Conservation (phyloP, 2,888 invertebrate species). For the Acleris emargana region DNA sequence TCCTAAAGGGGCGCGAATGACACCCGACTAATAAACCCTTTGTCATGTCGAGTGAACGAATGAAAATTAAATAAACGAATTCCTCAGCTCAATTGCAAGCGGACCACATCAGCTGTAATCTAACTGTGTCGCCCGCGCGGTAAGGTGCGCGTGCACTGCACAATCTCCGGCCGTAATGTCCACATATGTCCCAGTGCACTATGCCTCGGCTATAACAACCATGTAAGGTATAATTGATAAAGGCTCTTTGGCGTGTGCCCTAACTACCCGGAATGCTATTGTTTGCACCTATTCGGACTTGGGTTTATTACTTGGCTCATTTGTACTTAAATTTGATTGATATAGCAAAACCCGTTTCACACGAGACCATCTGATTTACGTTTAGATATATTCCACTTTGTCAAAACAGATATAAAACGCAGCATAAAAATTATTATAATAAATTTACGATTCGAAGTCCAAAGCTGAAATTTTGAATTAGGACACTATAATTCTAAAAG, state of each 20-base stretch:
- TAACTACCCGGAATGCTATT: constrained; percentile 21
- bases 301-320: too few relatives aligned
- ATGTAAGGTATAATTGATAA: constrained; percentile 35
- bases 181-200: constrained; percentile 36
- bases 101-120: constrained; percentile 30
- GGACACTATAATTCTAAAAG: too few relatives aligned
- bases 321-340: too few relatives aligned
- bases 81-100: constrained; percentile 10
- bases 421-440: too few relatives aligned
- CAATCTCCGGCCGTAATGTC: constrained; percentile 29
- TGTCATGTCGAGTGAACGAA: too few relatives aligned
- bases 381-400: not conserved
- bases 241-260: constrained; percentile 35
- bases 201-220: constrained; percentile 27
- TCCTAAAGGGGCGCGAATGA: too few relatives aligned
- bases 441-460: too few relatives aligned
- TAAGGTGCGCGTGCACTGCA: constrained; percentile 22
- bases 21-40: too few relatives aligned
- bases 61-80: constrained; percentile 1
- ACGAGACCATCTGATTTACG: not conserved
- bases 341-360: too few relatives aligned
- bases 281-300: not conserved
- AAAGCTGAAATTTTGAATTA: too few relatives aligned
- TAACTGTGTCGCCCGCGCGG: constrained; percentile 33
- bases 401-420: too few relatives aligned